Conservation (phyloP, 2,113 vertebrate species). For the Nannobrachium achirus region DNA sequence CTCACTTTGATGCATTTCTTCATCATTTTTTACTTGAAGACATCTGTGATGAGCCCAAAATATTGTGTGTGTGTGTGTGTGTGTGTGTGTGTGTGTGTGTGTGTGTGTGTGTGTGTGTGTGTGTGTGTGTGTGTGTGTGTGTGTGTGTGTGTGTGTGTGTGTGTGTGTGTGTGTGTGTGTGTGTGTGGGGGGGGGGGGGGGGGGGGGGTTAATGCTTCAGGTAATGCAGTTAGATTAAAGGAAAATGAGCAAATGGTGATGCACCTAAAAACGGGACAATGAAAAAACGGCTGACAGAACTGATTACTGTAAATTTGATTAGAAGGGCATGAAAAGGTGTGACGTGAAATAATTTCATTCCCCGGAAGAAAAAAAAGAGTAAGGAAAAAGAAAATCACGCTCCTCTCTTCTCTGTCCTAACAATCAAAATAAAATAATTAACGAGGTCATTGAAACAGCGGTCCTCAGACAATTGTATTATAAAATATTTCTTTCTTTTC, state of each 20-base stretch:
- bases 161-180: not conserved
- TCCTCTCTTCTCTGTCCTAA: constrained; percentile 16
- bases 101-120: no score
- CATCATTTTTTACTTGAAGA: not conserved
- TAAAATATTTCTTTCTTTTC: not conserved
- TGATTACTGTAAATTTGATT: not conserved
- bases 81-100: not conserved
- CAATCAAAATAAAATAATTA: constrained; percentile 16
- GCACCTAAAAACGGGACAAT: not conserved
- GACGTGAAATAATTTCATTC: constrained; percentile 2
- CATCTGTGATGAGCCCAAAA: not conserved
- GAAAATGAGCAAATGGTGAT: not conserved
- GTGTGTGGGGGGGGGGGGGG: not conserved
- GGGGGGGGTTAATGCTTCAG: not conserved
- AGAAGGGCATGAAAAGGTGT: not conserved
- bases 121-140: not conserved
- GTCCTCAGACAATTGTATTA: not conserved
- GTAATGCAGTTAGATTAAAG: not conserved
- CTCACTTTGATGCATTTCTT: constrained; percentile 3
- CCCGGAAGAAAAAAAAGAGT: not conserved
- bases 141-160: not conserved
- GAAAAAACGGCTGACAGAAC: not conserved
- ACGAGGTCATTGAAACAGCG: not conserved
- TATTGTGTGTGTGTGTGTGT: no score
- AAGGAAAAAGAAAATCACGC: no score